Conservation (phyloP, 1,140 invertebrate species). For the Drosophila saltans region DNA sequence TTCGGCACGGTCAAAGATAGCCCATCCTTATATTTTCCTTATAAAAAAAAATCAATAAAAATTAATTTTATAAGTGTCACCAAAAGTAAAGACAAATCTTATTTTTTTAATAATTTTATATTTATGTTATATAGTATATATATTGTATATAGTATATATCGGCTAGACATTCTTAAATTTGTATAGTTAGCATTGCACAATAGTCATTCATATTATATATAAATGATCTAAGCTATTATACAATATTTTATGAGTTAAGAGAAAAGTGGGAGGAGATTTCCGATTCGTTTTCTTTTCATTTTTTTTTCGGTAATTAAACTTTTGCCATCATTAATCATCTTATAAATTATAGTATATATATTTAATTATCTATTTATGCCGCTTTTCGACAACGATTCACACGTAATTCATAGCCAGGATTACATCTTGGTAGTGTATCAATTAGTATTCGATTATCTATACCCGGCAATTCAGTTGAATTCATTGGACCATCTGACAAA, state of each 20-base stretch:
- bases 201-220: neutral
- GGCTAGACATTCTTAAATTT: no score
- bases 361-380: slow-evolving; percentile 29
- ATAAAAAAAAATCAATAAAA: no score
- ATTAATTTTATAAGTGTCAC: no score
- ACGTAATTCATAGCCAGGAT: slow-evolving; percentile 37
- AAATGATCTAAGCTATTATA: neutral
- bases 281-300: neutral
- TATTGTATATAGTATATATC: no score
- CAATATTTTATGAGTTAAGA: neutral
- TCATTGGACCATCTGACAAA: slow-evolving; percentile 10
- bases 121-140: no score
- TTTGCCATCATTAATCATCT: neutral
- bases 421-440: slow-evolving; percentile 45
- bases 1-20: no score
- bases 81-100: no score
- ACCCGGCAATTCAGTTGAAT: slow-evolving; percentile 20
- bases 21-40: no score
- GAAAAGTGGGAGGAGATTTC: neutral
- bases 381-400: slow-evolving; percentile 55
- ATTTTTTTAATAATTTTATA: no score
- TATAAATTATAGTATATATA: neutral
- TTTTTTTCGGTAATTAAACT: neutral
- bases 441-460: slow-evolving; percentile 61
- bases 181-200: no score